These are phyloP conservation scores for Meteorus cinctellus DNA, from an alignment of 2,888 invertebrate genomes.

Conservation along the genomic window DNA sequence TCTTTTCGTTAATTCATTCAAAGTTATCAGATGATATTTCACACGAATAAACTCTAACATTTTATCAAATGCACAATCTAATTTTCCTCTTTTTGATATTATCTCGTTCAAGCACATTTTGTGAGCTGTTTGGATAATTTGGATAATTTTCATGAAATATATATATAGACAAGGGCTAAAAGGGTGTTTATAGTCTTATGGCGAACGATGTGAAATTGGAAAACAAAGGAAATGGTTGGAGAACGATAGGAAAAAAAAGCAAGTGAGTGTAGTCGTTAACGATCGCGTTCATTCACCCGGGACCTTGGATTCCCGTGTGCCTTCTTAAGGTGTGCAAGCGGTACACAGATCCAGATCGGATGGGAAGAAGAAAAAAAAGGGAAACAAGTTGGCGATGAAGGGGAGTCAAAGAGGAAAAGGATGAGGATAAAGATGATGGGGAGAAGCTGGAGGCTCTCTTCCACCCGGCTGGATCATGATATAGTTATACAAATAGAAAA, in stretches of 20 bases:
- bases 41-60: no score
- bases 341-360: constrained; percentile 56
- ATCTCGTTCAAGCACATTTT: no score
- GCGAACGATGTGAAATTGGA: constrained; percentile 1
- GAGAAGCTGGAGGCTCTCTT: constrained; percentile 25
- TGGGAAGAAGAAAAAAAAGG: constrained; percentile 44
- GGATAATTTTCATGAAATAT: no score
- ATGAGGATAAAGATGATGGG: constrained; percentile 32
- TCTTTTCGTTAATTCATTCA: no score
- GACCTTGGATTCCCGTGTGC: constrained; percentile 53
- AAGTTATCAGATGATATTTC: no score
- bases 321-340: constrained; percentile 49
- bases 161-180: background rate
- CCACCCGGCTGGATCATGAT: constrained; percentile 16
- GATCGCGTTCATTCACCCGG: constrained; percentile 55
- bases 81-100: no score
- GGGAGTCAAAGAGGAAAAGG: constrained; percentile 30
- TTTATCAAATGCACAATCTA: no score
- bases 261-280: constrained; percentile 41
- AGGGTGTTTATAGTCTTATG: background rate
- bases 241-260: constrained; percentile 12
- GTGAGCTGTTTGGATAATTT: no score
- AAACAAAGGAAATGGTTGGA: background rate
- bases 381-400: constrained; percentile 35
- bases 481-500: constrained; percentile 27